Base-by-base conservation (phyloP, 2,888 invertebrate species). In the Kryphioiulus occultus region DNA sequence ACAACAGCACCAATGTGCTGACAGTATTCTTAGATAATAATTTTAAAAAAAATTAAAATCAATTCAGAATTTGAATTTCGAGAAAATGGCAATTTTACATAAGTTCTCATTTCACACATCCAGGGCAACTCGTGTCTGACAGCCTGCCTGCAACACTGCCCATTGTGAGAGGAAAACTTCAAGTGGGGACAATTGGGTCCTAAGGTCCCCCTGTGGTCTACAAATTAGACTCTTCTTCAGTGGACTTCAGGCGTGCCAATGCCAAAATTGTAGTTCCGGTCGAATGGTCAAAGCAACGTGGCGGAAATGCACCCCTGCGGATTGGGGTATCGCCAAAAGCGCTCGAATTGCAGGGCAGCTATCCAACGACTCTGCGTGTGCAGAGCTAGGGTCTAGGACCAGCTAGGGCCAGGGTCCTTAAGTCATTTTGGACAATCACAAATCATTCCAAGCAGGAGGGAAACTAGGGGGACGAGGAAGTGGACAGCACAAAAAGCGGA, bases 231-330 rank as follows among this genome's bases (percentile, higher is more conserved):
- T 10, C 15, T 83, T 83, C 83, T 83, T 30, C 83, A 19, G 30
- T 83, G 83, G 32, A 83, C n/a, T 26, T 83, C 83, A 83, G 83
- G 83, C 83, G 83, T 83, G 35, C 83, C 35, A 35, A 83, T 35
- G 53, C 53, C 83, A 35, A 30, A 83, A 83, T 83, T 83, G 83
- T 30, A 30, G 83, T 83, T 83, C 35, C 83, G 35, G 83, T 35
- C 35, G 83, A 83, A 17, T 83, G 83, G 83, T 35, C 35, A 35
- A 35, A 35, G 30, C 83, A 83, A 19, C 83, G 83, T 83, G 35
- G 83, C 83, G 83, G 32, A 53, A 53, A 53, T 53, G 53, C n/a
- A 53, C 53, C 53, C 53, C 53, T 53, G 53, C 53, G 53, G 53
- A 53, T 53, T 53, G 53, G 53, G 53, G 53, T 53, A 19, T n/a